Evolutionary conservation across 1,140 invertebrate species (phyloP), one percentile per base, ranked within the genome.

Genomic region (Gonioctena quinquepunctata): DNA sequence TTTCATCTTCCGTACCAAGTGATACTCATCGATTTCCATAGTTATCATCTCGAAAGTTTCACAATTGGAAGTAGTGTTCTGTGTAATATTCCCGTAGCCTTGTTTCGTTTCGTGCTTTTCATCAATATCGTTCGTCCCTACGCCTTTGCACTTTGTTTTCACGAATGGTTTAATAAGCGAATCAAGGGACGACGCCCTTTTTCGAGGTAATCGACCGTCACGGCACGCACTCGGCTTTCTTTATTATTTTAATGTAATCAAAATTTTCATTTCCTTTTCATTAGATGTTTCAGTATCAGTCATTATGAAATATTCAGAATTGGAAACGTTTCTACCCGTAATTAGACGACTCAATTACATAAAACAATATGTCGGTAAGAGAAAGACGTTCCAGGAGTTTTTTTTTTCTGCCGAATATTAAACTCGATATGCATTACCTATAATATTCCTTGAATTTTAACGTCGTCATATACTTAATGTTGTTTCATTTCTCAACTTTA

Each of bases 151-250:
- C 50, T 56, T 50, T 49, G 57, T 68, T 68, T 68, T 68, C 60
- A 68, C 54, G 66, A 48, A 60, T 59, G 66, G 60, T 69, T 69
- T 69, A 69, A 69, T 69, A 69, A 62, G 60, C 60, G 60, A 69
- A 64, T 69, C 57, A 27, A 18, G 26, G 68, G 60, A 62, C 49
- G 49, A 64, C 49, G 68, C 68, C 68, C 68, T 63, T 63, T 49
- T 64, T 22, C 18, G 59, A 54, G 28, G 59, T 69, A 63, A 63
- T 69, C 49, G 68, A 50, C 16, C 68, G 60, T 54, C 18, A 8
- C 62, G 62, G 52, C 67, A 56, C 65, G 59, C 11, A 23, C 25
- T 60, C 57, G 18, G 8, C 52, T 54, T 22, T 23, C 52, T 8
- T 54, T 42, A 42, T 54, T 54, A 54, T 54, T 54, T 54, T 54